Conservation (phyloP, 2,888 invertebrate genomes). For the Tridacna crocea region DNA sequence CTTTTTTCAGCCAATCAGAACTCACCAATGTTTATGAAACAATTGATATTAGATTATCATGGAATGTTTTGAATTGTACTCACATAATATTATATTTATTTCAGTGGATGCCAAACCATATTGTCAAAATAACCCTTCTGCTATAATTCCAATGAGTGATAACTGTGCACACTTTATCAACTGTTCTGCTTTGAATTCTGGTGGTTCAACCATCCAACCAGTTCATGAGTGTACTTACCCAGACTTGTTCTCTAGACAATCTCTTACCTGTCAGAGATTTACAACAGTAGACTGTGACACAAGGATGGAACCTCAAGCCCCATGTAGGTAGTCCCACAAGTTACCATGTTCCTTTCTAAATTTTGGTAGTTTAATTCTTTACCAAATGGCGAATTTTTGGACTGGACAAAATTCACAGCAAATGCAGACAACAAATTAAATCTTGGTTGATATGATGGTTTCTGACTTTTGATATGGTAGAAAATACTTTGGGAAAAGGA, state of each 20-base stretch:
- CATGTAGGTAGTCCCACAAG: slow-evolving; percentile 61
- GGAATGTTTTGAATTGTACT: too few species aligned
- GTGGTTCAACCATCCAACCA: slow-evolving; percentile 8
- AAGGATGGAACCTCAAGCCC: slow-evolving; percentile 65
- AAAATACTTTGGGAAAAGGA: too few species aligned
- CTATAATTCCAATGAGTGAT: slow-evolving; percentile 48
- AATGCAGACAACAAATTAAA: too few species aligned
- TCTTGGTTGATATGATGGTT: too few species aligned
- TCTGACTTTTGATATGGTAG: too few species aligned
- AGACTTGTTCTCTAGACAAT: slow-evolving; percentile 64
- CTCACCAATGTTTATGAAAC: too few species aligned
- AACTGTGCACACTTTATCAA: slow-evolving; percentile 63
- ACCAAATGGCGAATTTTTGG: too few species aligned
- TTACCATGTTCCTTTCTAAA: too few species aligned
- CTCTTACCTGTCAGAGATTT: slow-evolving; percentile 61
- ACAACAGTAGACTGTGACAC: slow-evolving; percentile 64
- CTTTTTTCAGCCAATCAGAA: too few species aligned
- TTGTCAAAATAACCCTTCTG: slow-evolving; percentile 57
- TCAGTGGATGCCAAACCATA: slow-evolving; percentile 61
- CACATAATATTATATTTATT: background rate
- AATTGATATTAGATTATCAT: too few species aligned
- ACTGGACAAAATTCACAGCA: too few species aligned
- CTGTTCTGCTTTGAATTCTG: slow-evolving; percentile 41
- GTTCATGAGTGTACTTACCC: slow-evolving; percentile 71
- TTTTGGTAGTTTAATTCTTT: too few species aligned